Percentiles rank a stretch among this genome's conserved stretches.
phyloP scores from a whole-genome alignment of 2,888 invertebrate species.

The Lobophora halterata region DNA sequence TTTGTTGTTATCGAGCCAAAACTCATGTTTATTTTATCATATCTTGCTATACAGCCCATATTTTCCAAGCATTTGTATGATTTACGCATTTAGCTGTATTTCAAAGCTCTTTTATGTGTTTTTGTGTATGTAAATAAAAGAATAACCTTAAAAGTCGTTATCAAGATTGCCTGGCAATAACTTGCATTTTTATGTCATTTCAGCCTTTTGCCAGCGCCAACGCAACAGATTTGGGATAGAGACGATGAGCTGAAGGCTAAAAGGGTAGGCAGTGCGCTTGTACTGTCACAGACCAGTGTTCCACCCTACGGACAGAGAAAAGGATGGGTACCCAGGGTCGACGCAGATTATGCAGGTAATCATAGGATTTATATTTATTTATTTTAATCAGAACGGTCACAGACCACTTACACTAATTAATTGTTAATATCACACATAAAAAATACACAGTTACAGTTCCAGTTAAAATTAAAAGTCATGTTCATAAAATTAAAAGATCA shows the following conservation, averaged over 20 bases:
- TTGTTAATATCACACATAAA: too few species aligned
- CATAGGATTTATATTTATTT: constrained; percentile 5
- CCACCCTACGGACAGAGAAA: constrained; percentile 97
- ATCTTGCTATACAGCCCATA: background rate
- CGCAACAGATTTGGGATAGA: constrained; percentile 93
- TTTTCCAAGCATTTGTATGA: background rate
- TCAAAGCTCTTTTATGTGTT: background rate
- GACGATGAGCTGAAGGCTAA: constrained; percentile 87
- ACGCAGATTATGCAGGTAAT: constrained; percentile 85
- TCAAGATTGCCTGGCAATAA: background rate
- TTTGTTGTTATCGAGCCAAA: background rate
- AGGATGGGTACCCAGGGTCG: constrained; percentile 94
- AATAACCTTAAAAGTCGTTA: constrained; percentile 8
- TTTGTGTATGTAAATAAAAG: constrained; percentile 12
- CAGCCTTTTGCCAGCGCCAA: constrained; percentile 93
- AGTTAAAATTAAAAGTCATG: too few species aligned
- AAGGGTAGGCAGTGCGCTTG: constrained; percentile 82
- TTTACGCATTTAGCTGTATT: background rate
- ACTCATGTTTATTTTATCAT: constrained; percentile 3
- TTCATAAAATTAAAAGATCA: too few species aligned
- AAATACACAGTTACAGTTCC: too few species aligned
- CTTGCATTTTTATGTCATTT: constrained; percentile 25
- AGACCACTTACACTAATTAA: too few species aligned
- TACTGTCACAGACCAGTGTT: constrained; percentile 89
- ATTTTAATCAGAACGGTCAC: too few species aligned